phyloP scores from a whole-genome alignment of 2,797 vertebrate species.

The Naso thynnoides region DNA sequence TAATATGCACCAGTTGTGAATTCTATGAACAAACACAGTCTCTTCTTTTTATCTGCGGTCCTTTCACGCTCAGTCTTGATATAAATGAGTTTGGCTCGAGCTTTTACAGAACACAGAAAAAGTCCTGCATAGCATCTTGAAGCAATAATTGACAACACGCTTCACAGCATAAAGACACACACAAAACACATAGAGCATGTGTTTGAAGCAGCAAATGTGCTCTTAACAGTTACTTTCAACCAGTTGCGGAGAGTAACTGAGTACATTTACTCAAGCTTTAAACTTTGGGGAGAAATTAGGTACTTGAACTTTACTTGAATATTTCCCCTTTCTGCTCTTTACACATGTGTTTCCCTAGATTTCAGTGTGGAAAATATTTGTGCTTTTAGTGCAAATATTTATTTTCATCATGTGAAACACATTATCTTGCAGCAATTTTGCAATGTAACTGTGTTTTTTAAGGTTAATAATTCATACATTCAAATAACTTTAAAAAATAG shows the following conservation, averaged over 20 bases:
- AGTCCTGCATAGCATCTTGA: constrained; percentile 58
- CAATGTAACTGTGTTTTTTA: too few relatives aligned
- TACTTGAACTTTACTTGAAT: too few relatives aligned
- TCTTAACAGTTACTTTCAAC: constrained; percentile 10
- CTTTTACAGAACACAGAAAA: constrained; percentile 47
- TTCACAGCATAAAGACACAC: constrained; percentile 48
- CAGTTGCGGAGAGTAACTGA: neutral
- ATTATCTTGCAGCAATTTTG: too few relatives aligned
- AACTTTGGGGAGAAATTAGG: too few relatives aligned
- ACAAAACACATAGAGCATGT: constrained; percentile 32
- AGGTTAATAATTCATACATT: too few relatives aligned
- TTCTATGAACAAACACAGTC: constrained; percentile 1
- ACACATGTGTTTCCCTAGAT: too few relatives aligned
- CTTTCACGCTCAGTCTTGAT: constrained; percentile 18
- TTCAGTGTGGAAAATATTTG: too few relatives aligned
- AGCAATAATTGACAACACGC: constrained; percentile 68
- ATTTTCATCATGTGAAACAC: too few relatives aligned
- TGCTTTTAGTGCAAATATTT: too few relatives aligned
- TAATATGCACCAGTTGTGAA: constrained; percentile 1
- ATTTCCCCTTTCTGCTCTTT: too few relatives aligned
- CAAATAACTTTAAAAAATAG: too few relatives aligned
- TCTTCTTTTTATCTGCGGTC: constrained; percentile 33
- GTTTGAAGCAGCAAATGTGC: constrained; percentile 52
- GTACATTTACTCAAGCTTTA: neutral
- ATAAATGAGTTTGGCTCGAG: constrained; percentile 45